phyloP scores from a whole-genome alignment of 1,140 invertebrate species.

The Polyergus mexicanus region DNA sequence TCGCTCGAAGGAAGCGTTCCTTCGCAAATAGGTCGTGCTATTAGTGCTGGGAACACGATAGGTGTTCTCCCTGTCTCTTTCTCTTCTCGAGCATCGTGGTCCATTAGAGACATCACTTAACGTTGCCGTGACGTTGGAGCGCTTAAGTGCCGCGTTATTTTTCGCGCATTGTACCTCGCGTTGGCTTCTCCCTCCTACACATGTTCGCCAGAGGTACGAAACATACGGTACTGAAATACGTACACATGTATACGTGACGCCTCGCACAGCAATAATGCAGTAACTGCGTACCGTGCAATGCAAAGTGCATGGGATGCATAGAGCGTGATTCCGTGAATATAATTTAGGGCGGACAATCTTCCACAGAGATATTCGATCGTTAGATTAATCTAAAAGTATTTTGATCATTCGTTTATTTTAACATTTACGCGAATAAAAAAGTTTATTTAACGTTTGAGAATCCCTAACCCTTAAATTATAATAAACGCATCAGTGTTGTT shows the following conservation, averaged over 20 bases:
- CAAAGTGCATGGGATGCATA: conserved; percentile 12
- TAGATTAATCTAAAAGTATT: neutral
- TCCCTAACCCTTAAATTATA: neutral
- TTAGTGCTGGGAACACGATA: conserved; percentile 51
- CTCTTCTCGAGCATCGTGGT: conserved; percentile 19
- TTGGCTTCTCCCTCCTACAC: neutral
- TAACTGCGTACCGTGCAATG: conserved; percentile 4
- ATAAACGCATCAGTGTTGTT: neutral
- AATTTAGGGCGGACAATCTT: neutral
- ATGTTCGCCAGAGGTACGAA: conserved; percentile 22
- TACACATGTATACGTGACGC: conserved; percentile 15
- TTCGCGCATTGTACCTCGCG: conserved; percentile 44
- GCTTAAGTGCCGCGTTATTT: conserved; percentile 59
- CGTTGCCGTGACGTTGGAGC: conserved; percentile 35
- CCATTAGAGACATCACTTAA: conserved; percentile 64
- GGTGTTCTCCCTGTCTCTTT: conserved; percentile 17
- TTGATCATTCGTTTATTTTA: neutral
- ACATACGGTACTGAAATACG: conserved; percentile 28
- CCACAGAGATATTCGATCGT: neutral
- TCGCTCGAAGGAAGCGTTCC: conserved; percentile 33
- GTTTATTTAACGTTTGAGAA: too few relatives aligned
- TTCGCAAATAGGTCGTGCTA: conserved; percentile 56
- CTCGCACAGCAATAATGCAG: conserved; percentile 27
- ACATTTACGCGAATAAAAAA: neutral
- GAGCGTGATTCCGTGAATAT: conserved; percentile 39